These are phyloP conservation scores for Drosophila auraria DNA, from an alignment of 1,140 invertebrate genomes.

Conservation along the genomic window DNA sequence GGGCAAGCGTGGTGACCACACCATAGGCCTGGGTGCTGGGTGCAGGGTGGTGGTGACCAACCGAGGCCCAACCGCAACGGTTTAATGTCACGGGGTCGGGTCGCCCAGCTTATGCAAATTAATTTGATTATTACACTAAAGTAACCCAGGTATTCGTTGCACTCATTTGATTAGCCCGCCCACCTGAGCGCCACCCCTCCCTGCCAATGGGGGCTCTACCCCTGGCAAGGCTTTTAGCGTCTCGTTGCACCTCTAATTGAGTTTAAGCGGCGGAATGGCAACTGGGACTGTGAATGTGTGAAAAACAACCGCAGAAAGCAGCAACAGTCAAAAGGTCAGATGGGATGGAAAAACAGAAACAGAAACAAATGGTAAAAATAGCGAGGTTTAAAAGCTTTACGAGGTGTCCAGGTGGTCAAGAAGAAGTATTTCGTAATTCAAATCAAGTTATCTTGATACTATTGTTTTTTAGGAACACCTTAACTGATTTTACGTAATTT, in stretches of 20 bases:
- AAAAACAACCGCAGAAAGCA: conserved; percentile 25
- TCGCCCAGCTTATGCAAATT: conserved; percentile 65
- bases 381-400: background rate
- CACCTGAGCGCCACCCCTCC: background rate
- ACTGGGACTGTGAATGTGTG: conserved; percentile 14
- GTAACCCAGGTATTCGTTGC: conserved; percentile 47
- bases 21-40: background rate
- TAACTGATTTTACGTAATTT: too few species aligned
- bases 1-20: conserved; percentile 30
- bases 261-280: conserved; percentile 11
- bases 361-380: background rate
- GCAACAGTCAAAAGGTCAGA: conserved; percentile 33
- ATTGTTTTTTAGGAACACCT: too few species aligned
- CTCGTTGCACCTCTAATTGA: conserved; percentile 55
- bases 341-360: background rate
- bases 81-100: conserved; percentile 59
- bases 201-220: conserved; percentile 17
- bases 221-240: conserved; percentile 62
- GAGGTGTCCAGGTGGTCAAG: background rate
- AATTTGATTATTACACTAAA: conserved; percentile 68
- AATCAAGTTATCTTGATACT: too few species aligned
- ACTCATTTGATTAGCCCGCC: conserved; percentile 65
- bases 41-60: background rate
- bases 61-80: conserved; percentile 2
- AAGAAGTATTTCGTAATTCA: too few species aligned